A percentile compares a stretch with the other conserved stretches of the same genome.
phyloP scores from a whole-genome alignment of 1,140 invertebrate genomes.

The Drosophila hydei region DNA sequence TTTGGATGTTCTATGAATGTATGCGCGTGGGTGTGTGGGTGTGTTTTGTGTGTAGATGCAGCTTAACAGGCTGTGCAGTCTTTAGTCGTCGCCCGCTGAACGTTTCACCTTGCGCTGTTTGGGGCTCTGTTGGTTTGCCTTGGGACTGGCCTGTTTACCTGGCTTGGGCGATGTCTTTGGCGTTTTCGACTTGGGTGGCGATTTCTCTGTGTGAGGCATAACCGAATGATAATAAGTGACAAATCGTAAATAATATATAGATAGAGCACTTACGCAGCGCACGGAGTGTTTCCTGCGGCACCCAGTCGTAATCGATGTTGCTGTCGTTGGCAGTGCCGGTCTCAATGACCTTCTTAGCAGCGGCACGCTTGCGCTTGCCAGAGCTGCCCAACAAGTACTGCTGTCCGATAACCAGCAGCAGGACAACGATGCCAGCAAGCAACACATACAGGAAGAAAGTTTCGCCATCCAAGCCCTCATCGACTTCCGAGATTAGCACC shows the following conservation, averaged over 20 bases:
- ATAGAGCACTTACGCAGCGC: slow-evolving; percentile 89
- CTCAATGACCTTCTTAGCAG: slow-evolving; percentile 88
- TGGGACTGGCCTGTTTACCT: slow-evolving; percentile 82
- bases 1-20: slow-evolving; percentile 38
- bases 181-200: slow-evolving; percentile 83
- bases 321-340: slow-evolving; percentile 93
- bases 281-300: slow-evolving; percentile 95
- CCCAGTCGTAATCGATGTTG: slow-evolving; percentile 99
- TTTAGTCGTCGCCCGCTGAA: slow-evolving; percentile 87
- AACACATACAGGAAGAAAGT: slow-evolving; percentile 99
- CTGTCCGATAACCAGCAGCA: slow-evolving; percentile 95
- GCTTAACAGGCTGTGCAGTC: slow-evolving; percentile 52
- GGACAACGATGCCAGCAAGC: slow-evolving; percentile 93
- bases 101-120: slow-evolving; percentile 90
- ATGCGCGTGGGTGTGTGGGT: slow-evolving; percentile 25
- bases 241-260: too few species aligned
- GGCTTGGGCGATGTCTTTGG: slow-evolving; percentile 84
- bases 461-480: slow-evolving; percentile 98
- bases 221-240: neutral
- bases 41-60: slow-evolving; percentile 17
- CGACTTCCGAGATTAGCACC: slow-evolving; percentile 97
- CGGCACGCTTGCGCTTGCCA: slow-evolving; percentile 85
- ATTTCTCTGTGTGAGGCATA: slow-evolving; percentile 86
- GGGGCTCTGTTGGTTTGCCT: slow-evolving; percentile 87
- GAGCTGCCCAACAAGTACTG: slow-evolving; percentile 92